Percentiles rank a stretch among this genome's conserved stretches.
phyloP scores from a whole-genome alignment of 2,797 vertebrate genomes.

The Gymnothorax javanicus region DNA sequence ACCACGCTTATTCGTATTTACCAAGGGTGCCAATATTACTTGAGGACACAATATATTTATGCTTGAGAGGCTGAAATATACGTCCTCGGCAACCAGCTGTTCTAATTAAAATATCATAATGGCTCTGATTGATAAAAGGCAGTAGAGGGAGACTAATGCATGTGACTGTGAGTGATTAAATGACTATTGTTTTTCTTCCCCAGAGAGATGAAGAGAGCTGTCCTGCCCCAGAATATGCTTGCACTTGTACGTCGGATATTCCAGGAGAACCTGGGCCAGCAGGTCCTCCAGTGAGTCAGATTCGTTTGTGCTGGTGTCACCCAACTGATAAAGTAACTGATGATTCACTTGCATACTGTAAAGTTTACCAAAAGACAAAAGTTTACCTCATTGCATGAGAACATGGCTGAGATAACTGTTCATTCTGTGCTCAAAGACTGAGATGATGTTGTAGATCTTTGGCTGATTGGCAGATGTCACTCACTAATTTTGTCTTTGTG shows the following conservation, averaged over 20 bases:
- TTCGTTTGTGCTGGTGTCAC: no score
- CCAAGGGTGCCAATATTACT: no score
- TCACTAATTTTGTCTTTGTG: no score
- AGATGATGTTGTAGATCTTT: not conserved
- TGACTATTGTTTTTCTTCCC: slow-evolving; percentile 35
- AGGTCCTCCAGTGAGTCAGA: slow-evolving; percentile 78
- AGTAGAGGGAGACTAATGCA: no score
- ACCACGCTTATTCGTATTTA: no score
- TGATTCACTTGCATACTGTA: not conserved
- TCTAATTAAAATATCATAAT: not conserved
- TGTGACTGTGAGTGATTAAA: not conserved
- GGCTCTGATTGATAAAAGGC: not conserved
- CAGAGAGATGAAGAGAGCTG: slow-evolving; percentile 88
- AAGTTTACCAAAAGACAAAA: not conserved
- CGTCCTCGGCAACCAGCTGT: not conserved
- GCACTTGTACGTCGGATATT: slow-evolving; percentile 76
- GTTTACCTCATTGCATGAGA: not conserved
- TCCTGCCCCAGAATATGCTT: slow-evolving; percentile 73
- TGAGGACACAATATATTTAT: not conserved
- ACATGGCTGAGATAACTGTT: not conserved
- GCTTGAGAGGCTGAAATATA: not conserved
- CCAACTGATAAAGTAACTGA: not conserved
- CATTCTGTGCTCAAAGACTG: not conserved
- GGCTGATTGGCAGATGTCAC: not conserved
- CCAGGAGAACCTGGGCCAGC: slow-evolving; percentile 79